Base-by-base conservation (phyloP, 2,113 vertebrate genomes). In the Garra rufa region DNA sequence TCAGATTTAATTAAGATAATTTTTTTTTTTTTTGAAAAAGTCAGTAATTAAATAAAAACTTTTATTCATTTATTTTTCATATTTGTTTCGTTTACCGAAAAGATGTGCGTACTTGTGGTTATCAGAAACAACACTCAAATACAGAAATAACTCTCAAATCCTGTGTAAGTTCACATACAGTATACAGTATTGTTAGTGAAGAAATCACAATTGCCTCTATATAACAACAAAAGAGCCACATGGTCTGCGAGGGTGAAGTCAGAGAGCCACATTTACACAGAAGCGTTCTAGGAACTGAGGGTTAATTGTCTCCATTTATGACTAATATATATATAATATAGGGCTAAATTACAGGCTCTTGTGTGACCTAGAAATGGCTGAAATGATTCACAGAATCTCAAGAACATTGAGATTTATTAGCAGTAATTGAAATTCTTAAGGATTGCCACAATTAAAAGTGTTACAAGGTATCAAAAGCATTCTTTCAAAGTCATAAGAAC, bases 231-330 rank as follows among this genome's bases (percentile, higher is more conserved):
- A 63, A 26, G 26, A 63, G 26, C 97, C 98, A 99, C 98, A 98
- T 98, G 13, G 95, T 99, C 97, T 99, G 87, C 10, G 19, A 8
- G 34, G 63, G 63, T 80, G 52, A 83, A 87, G 67, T 80, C 71
- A 30, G 34, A 34, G 30, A 19, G 48, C 3, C 70, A n/a, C 38
- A 61, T 61, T 61, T 78, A 78, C 9, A 78, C 38, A 63, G 30
- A 59, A 34, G 21, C 9, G 17, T 13, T 76, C 26, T 48, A 6
- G 30, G 2, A 34, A 59, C 34, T n/a, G 4, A 63, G n/a, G 3
- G 3, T 30, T 41, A 24, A 83, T 43, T 8, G 17, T 59, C 21
- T 77, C 21, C 34, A 26, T 34, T 38, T 6, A 41, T 41, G 9
- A 69, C 13, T 44, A 0, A n/a, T 44, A 24, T 24, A n/a, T n/a